Conservation (phyloP, 1,140 invertebrate genomes). For the Venustaconcha ellipsiformis region DNA sequence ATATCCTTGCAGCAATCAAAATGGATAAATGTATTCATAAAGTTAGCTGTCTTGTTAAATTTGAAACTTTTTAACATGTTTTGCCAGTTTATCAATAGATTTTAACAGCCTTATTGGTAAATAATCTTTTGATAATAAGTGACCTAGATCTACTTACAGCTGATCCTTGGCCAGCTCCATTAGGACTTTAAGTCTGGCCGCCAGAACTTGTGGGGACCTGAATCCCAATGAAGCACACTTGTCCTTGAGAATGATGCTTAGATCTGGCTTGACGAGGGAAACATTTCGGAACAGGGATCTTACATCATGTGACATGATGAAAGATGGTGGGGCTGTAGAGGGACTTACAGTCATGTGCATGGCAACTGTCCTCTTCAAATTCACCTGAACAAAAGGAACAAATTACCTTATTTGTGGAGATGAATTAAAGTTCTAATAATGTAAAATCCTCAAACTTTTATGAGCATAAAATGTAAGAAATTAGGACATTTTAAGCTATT, state of each 20-base stretch:
- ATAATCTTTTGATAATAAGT: not conserved
- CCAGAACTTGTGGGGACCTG: constrained; percentile 59
- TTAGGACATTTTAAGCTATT: too few species aligned
- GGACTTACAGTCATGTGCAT: constrained; percentile 63
- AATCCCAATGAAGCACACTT: constrained; percentile 65
- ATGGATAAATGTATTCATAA: too few species aligned
- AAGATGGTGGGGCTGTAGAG: constrained; percentile 12
- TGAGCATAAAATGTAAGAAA: too few species aligned
- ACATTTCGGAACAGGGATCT: constrained; percentile 63
- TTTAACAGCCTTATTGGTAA: too few species aligned
- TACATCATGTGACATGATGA: constrained; percentile 55
- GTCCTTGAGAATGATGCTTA: constrained; percentile 59
- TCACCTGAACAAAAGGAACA: constrained; percentile 45
- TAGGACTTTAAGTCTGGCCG: constrained; percentile 61
- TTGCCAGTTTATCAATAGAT: too few species aligned
- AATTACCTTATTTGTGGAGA: not conserved
- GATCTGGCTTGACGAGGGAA: constrained; percentile 62
- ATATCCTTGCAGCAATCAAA: too few species aligned
- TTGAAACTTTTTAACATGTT: too few species aligned
- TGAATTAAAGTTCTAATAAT: not conserved
- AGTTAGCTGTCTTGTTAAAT: too few species aligned
- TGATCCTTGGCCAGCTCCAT: constrained; percentile 63
- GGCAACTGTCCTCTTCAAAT: constrained; percentile 49
- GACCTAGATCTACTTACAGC: constrained; percentile 53
- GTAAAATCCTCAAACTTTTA: too few species aligned